These are phyloP conservation scores for Lacerta bilineata DNA, from an alignment of 2,797 vertebrate genomes.

Conservation along the genomic window DNA sequence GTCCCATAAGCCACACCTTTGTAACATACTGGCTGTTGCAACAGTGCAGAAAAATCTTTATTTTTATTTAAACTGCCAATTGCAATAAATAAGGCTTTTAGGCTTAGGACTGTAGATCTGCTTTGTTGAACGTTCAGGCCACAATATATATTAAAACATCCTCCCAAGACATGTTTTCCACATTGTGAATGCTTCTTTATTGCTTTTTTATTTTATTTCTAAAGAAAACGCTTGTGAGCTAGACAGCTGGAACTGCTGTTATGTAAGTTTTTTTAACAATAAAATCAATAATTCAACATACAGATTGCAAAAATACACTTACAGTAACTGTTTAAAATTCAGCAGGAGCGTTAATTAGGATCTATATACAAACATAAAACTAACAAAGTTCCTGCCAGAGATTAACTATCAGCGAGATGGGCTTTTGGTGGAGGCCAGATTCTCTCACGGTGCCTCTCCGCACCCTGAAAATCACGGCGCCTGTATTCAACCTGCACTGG, in stretches of 20 bases:
- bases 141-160: constrained; percentile 36
- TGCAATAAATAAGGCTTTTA: constrained; percentile 69
- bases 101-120: constrained; percentile 58
- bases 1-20: constrained; percentile 64
- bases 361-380: background rate
- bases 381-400: background rate
- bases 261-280: background rate
- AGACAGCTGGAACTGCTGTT: constrained; percentile 2
- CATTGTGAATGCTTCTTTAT: constrained; percentile 51
- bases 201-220: constrained; percentile 15
- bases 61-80: constrained; percentile 68
- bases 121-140: constrained; percentile 53
- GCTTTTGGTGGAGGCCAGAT: background rate
- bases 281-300: background rate
- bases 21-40: constrained; percentile 70
- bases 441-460: too few relatives aligned
- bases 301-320: background rate
- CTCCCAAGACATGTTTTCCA: constrained; percentile 51
- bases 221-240: constrained; percentile 40
- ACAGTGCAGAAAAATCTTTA: constrained; percentile 51
- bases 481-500: background rate
- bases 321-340: too few relatives aligned
- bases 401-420: background rate
- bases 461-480: too few relatives aligned
- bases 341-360: too few relatives aligned